These are phyloP conservation scores for Melipona quadrifasciata DNA, from an alignment of 1,140 invertebrate genomes.

Conservation along the genomic window DNA sequence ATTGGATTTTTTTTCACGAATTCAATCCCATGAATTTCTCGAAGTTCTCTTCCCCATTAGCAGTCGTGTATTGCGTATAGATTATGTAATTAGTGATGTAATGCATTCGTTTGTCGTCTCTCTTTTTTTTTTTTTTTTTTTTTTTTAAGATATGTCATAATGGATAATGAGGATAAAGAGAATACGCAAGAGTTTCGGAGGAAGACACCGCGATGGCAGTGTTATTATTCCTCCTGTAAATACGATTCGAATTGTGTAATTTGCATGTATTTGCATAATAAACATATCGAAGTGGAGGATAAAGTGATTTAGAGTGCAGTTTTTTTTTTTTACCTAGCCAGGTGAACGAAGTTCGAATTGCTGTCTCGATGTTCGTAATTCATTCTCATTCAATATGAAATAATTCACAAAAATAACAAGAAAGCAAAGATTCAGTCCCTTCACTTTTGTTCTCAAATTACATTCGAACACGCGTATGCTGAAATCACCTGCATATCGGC, in stretches of 20 bases:
- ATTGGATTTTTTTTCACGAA: not conserved
- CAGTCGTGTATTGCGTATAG: too few relatives aligned
- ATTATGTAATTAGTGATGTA: constrained; percentile 7
- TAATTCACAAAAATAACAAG: too few relatives aligned
- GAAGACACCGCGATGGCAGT: not conserved
- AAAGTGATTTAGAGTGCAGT: not conserved
- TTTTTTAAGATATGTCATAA: not conserved
- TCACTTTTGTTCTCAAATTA: not conserved
- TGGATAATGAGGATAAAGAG: not conserved
- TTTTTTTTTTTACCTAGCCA: not conserved
- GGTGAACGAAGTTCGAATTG: too few relatives aligned
- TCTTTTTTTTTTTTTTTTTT: not conserved
- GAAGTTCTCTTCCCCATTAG: not conserved
- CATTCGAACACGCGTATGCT: too few relatives aligned
- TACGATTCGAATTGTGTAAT: constrained; percentile 4
- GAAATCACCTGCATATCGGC: not conserved
- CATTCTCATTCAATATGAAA: not conserved
- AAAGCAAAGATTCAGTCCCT: not conserved
- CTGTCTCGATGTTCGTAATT: not conserved
- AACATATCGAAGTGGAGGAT: not conserved
- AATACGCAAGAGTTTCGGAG: not conserved
- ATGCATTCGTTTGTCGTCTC: not conserved
- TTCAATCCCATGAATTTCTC: not conserved
- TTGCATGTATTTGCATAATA: not conserved
- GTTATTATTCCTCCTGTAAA: not conserved